These are phyloP conservation scores for Drosophila simulans DNA, from an alignment of 1,140 invertebrate species.

Conservation along the genomic window DNA sequence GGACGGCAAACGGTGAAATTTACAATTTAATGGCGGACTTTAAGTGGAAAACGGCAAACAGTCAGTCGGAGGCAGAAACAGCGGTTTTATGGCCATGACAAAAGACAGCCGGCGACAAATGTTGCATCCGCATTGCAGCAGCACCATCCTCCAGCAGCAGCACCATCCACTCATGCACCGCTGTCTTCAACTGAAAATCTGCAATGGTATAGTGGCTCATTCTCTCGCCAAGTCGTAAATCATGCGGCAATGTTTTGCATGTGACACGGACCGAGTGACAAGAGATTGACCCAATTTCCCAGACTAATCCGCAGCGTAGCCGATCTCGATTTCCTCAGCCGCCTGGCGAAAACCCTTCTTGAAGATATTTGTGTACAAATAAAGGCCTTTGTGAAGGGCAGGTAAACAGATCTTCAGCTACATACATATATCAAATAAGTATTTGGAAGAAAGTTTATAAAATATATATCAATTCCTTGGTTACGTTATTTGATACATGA, in stretches of 20 bases:
- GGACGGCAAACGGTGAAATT: conserved; percentile 70
- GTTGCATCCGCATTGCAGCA: conserved; percentile 61
- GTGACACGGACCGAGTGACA: conserved; percentile 53
- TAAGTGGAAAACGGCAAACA: conserved; percentile 70
- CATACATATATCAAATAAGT: no score
- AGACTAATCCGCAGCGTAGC: conserved; percentile 36
- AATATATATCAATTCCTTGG: no score
- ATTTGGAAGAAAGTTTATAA: no score
- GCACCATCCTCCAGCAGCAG: no score
- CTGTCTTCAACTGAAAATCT: conserved; percentile 3
- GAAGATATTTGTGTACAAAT: neutral
- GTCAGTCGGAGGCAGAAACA: conserved; percentile 34
- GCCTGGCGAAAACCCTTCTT: conserved; percentile 34
- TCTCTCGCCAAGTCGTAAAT: conserved; percentile 61
- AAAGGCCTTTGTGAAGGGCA: no score
- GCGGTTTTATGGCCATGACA: conserved; percentile 73
- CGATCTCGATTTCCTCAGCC: conserved; percentile 27
- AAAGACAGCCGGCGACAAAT: conserved; percentile 61
- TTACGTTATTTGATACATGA: no score
- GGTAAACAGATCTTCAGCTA: neutral
- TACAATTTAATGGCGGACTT: conserved; percentile 69
- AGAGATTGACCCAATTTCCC: conserved; percentile 61
- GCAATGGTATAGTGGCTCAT: conserved; percentile 10
- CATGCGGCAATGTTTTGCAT: conserved; percentile 65
- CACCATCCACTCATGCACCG: conserved; percentile 24